A percentile compares a stretch with the other conserved stretches of the same genome.
phyloP scores from a whole-genome alignment of 2,888 invertebrate genomes.

The Crossocerus cetratus region DNA sequence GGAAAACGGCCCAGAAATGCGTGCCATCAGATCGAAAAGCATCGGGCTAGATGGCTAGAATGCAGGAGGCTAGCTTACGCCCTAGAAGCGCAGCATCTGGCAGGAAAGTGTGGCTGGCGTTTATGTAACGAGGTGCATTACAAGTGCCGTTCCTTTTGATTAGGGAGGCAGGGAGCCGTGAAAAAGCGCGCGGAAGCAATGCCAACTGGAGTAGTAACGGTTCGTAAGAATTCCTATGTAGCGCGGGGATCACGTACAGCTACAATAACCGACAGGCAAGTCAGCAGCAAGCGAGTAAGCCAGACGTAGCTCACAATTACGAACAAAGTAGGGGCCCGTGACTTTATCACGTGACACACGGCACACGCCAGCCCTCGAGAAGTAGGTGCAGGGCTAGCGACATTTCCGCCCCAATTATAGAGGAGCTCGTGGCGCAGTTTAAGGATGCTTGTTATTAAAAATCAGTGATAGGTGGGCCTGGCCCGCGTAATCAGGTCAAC shows the following conservation, averaged over 20 bases:
- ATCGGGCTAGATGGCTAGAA: too few species aligned
- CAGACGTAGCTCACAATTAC: conserved; percentile 28
- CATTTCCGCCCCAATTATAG: conserved; percentile 46
- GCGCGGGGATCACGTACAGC: not conserved
- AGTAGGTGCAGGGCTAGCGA: conserved; percentile 32
- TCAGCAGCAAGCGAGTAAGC: conserved; percentile 10
- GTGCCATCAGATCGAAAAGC: too few species aligned
- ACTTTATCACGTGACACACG: conserved; percentile 43
- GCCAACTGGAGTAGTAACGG: not conserved
- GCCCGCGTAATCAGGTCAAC: conserved; percentile 17
- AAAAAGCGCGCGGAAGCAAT: too few species aligned
- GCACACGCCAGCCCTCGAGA: conserved; percentile 28
- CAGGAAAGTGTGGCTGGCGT: too few species aligned
- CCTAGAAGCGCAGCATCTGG: too few species aligned
- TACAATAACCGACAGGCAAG: not conserved
- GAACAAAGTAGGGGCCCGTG: conserved; percentile 15
- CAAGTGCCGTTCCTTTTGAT: too few species aligned
- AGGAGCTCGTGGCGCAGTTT: conserved; percentile 25
- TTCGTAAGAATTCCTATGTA: not conserved
- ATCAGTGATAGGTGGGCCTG: not conserved
- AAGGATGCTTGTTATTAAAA: conserved; percentile 17
- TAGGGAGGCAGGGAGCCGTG: too few species aligned
- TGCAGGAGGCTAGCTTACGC: too few species aligned
- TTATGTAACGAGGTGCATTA: too few species aligned
- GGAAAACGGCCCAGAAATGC: too few species aligned